These are phyloP conservation scores for Sepioteuthis lessoniana DNA, from an alignment of 2,888 invertebrate species.

Conservation along the genomic window DNA sequence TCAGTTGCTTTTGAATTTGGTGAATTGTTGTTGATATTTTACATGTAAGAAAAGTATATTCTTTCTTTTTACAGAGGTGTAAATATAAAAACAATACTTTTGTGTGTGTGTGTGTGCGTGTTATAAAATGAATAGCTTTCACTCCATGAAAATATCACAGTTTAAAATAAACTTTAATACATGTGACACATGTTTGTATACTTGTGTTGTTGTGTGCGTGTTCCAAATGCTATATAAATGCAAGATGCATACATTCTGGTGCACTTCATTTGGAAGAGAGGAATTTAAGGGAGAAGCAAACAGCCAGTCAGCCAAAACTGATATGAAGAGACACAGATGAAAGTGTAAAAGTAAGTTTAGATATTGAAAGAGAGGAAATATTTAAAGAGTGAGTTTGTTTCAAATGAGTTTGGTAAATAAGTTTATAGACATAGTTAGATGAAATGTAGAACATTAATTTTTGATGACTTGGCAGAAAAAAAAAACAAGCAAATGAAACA, in stretches of 20 bases:
- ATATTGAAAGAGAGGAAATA: not conserved
- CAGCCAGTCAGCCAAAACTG: not conserved
- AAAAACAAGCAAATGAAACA: not conserved
- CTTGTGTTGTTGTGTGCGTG: not conserved
- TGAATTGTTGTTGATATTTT: too few species aligned
- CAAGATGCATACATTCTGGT: not conserved
- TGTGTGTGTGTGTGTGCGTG: too few species aligned
- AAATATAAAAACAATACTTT: too few species aligned
- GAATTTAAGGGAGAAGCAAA: not conserved
- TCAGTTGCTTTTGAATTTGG: too few species aligned
- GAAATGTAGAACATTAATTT: not conserved
- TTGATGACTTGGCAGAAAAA: not conserved
- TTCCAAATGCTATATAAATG: not conserved
- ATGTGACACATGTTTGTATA: not conserved
- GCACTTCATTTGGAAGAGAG: not conserved
- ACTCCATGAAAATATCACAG: not conserved
- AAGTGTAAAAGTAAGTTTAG: not conserved
- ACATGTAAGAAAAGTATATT: too few species aligned
- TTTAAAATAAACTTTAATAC: not conserved
- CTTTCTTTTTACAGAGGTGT: too few species aligned
- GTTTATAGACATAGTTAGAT: not conserved
- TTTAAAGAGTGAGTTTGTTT: not conserved
- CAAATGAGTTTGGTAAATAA: not conserved
- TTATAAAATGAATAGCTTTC: too few species aligned
- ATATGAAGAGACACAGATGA: not conserved